phyloP scores from a whole-genome alignment of 1,140 invertebrate species.

The Whitmania pigra region DNA sequence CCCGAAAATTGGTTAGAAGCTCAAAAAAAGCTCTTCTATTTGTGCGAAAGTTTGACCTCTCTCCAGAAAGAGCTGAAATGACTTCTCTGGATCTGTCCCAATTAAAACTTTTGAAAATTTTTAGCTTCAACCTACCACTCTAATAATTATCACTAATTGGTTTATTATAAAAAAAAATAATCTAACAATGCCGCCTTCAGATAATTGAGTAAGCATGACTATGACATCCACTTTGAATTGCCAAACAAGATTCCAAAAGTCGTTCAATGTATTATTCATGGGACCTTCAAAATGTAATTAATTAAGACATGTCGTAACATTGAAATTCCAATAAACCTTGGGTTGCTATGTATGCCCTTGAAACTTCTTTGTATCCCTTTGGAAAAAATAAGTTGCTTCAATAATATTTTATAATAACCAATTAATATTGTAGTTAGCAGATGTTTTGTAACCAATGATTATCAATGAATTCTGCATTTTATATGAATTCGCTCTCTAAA shows the following conservation, averaged over 20 bases:
- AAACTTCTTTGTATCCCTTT: neutral
- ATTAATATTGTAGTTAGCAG: too few relatives aligned
- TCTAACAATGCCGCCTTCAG: neutral
- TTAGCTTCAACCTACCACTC: too few relatives aligned
- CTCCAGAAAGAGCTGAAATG: too few relatives aligned
- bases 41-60: too few relatives aligned
- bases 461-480: too few relatives aligned
- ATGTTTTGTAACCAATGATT: too few relatives aligned
- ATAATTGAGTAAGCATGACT: conserved; percentile 3
- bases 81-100: too few relatives aligned
- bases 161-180: neutral
- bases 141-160: neutral
- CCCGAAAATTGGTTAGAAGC: too few relatives aligned
- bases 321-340: neutral
- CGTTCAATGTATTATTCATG: neutral
- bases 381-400: neutral
- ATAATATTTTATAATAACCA: too few relatives aligned
- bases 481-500: too few relatives aligned
- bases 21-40: too few relatives aligned
- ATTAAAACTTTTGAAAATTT: too few relatives aligned
- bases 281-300: neutral
- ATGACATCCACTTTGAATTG: conserved; percentile 11
- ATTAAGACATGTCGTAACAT: neutral
- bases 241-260: conserved; percentile 11
- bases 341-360: conserved; percentile 3